Conservation (phyloP, 2,888 invertebrate genomes). For the Hecatera dysodea region DNA sequence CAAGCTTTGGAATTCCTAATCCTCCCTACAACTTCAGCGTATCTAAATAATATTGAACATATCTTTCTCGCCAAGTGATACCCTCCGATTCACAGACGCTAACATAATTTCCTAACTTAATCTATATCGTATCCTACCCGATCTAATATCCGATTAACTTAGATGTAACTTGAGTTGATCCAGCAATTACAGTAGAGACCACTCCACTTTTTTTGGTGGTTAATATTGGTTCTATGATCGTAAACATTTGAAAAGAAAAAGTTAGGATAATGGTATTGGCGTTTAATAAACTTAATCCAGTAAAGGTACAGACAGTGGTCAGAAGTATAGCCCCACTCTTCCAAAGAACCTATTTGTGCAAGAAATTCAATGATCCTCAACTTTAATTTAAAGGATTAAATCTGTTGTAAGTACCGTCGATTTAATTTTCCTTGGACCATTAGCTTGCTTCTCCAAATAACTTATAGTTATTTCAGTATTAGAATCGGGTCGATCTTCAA, state of each 20-base stretch:
- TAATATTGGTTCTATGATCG: not conserved
- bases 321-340: no score
- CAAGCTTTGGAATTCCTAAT: not conserved
- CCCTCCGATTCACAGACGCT: constrained; percentile 9
- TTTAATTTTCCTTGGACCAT: no score
- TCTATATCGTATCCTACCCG: constrained; percentile 11
- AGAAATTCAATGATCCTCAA: no score
- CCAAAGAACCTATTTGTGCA: not conserved
- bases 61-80: not conserved
- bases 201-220: not conserved
- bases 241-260: not conserved
- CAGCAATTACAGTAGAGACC: not conserved
- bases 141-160: constrained; percentile 32
- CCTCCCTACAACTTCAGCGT: not conserved
- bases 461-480: no score
- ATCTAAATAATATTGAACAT: not conserved
- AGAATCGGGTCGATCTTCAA: no score
- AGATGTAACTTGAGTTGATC: constrained; percentile 25
- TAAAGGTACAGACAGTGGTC: not conserved
- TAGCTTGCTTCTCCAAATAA: no score
- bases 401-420: no score
- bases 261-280: not conserved
- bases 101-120: constrained; percentile 35
- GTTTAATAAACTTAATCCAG: not conserved
- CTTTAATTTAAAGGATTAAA: no score